Evolutionary conservation across 2,888 invertebrate genomes (phyloP).

Genomic region (Malachius bipustulatus): DNA sequence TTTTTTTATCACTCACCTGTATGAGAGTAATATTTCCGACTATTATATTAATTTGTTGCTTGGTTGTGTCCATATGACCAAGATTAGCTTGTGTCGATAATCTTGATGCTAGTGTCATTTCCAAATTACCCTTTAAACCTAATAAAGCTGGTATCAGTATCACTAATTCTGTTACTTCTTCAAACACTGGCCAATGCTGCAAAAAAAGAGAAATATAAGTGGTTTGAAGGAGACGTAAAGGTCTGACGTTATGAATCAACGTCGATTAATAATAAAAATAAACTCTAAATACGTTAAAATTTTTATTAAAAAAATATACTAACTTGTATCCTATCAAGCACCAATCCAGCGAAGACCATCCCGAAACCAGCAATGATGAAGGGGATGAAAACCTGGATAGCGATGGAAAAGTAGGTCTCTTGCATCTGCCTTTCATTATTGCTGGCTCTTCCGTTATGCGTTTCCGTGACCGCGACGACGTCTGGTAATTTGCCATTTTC

Average conservation of each 20-base stretch:
- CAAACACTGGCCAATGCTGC: conserved; percentile 62
- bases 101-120: conserved; percentile 72
- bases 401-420: conserved; percentile 49
- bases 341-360: conserved; percentile 66
- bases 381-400: conserved; percentile 57
- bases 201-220: too few relatives aligned
- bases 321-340: conserved; percentile 61
- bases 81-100: conserved; percentile 69
- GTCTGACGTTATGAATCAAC: too few relatives aligned
- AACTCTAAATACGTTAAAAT: too few relatives aligned
- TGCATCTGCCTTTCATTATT: conserved; percentile 34
- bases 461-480: conserved; percentile 42
- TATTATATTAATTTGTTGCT: conserved; percentile 53
- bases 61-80: conserved; percentile 58
- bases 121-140: conserved; percentile 71
- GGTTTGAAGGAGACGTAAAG: too few relatives aligned
- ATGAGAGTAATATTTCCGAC: conserved; percentile 62
- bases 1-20: conserved; percentile 41
- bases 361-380: conserved; percentile 66
- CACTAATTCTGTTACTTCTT: conserved; percentile 55
- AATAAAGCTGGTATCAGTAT: conserved; percentile 65
- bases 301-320: conserved; percentile 13
- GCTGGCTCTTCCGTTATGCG: too few relatives aligned
- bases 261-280: too few relatives aligned
- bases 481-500: conserved; percentile 43